Evolutionary conservation across 1,140 invertebrate genomes (phyloP).

Genomic region (Rhysida immarginata): DNA sequence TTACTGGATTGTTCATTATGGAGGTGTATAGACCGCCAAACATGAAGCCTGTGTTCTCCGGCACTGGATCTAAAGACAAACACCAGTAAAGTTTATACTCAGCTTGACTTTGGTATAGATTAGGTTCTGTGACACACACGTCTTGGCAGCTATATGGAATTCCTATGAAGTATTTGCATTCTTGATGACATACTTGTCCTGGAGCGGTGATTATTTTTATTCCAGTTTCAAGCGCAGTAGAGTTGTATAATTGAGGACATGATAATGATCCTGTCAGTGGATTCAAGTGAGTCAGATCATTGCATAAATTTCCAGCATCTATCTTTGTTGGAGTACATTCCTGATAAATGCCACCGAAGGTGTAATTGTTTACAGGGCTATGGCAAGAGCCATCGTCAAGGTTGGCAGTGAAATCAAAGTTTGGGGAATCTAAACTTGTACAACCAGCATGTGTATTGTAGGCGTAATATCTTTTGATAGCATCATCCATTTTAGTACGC

Average conservation of each 20-base stretch:
- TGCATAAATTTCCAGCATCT: background rate
- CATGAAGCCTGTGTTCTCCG: background rate
- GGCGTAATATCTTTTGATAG: background rate
- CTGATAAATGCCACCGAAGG: background rate
- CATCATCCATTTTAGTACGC: background rate
- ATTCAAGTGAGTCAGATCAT: background rate
- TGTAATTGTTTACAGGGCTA: background rate
- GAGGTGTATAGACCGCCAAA: constrained; percentile 2
- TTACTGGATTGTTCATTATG: background rate
- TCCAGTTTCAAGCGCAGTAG: background rate
- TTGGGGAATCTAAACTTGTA: constrained; percentile 5
- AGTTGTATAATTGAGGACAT: background rate
- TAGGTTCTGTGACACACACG: too few relatives aligned
- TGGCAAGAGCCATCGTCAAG: background rate
- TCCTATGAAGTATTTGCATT: background rate
- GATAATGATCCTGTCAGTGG: background rate
- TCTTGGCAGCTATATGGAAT: too few relatives aligned
- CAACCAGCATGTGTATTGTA: constrained; percentile 8
- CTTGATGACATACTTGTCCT: background rate
- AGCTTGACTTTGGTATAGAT: background rate
- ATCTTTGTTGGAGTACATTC: background rate
- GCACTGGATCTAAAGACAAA: background rate
- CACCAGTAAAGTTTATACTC: constrained; percentile 2
- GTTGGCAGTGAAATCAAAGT: constrained; percentile 14
- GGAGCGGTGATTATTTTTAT: background rate